These are phyloP conservation scores for Silvanus unidentatus DNA, from an alignment of 2,888 invertebrate genomes.

Conservation along the genomic window DNA sequence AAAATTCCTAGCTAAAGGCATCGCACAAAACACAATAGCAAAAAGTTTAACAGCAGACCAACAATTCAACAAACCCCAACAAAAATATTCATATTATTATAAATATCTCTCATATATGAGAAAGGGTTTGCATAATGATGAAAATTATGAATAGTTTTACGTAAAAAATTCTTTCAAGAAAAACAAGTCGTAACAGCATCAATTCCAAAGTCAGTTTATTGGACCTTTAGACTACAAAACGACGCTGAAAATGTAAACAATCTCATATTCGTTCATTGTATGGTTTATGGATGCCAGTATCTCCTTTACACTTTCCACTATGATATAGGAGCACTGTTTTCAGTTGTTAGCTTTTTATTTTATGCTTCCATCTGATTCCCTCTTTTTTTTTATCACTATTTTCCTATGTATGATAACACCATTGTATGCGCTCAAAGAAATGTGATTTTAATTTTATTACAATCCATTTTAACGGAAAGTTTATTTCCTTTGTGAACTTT, in stretches of 20 bases:
- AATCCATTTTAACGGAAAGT: too few relatives aligned
- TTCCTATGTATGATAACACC: too few relatives aligned
- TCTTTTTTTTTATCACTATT: too few relatives aligned
- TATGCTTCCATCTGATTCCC: too few relatives aligned
- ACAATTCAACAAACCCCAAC: constrained; percentile 15
- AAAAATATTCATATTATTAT: neutral
- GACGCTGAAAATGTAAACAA: constrained; percentile 25
- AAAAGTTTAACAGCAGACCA: constrained; percentile 29
- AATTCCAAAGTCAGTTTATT: constrained; percentile 13
- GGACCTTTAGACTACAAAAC: constrained; percentile 6
- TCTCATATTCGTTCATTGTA: constrained; percentile 25
- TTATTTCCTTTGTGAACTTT: too few relatives aligned
- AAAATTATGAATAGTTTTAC: constrained; percentile 15
- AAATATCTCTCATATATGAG: constrained; percentile 17
- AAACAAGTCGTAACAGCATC: constrained; percentile 11
- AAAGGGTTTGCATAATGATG: constrained; percentile 21
- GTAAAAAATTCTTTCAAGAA: constrained; percentile 16
- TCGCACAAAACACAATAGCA: constrained; percentile 24
- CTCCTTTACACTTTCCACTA: neutral
- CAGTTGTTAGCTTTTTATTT: constrained; percentile 1
- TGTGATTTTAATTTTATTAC: too few relatives aligned
- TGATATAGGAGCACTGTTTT: constrained; percentile 1
- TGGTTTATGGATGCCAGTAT: constrained; percentile 15
- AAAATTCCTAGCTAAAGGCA: constrained; percentile 21
- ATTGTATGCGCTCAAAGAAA: too few relatives aligned